Conservation (phyloP, 2,888 invertebrate species). For the Pterostichus madidus region DNA sequence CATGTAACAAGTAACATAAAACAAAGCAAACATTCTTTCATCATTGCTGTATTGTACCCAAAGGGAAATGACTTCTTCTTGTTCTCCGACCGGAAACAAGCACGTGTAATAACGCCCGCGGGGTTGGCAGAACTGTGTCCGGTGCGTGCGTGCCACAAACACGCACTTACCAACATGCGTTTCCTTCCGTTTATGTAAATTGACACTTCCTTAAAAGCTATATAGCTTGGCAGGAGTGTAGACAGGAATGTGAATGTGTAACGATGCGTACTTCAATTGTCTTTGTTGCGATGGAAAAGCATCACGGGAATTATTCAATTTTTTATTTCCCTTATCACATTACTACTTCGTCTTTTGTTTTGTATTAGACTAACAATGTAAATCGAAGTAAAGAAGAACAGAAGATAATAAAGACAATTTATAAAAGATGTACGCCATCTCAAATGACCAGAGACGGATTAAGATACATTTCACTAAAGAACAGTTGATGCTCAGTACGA, state of each 20-base stretch:
- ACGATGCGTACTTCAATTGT: slow-evolving; percentile 4
- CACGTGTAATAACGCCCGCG: slow-evolving; percentile 19
- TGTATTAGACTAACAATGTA: no score
- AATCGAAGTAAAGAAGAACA: no score
- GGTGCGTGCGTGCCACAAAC: slow-evolving; percentile 13
- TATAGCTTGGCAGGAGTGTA: slow-evolving; percentile 1
- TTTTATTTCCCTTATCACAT: neutral
- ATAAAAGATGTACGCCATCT: no score
- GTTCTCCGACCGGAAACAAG: slow-evolving; percentile 13
- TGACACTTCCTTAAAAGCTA: slow-evolving; percentile 43
- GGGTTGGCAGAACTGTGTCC: slow-evolving; percentile 15
- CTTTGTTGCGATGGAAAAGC: neutral
- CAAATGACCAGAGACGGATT: no score
- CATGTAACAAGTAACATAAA: no score
- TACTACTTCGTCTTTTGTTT: no score
- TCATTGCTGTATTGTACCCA: neutral
- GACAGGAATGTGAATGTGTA: slow-evolving; percentile 14
- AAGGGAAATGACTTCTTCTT: slow-evolving; percentile 6
- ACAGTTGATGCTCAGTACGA: no score
- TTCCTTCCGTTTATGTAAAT: slow-evolving; percentile 54
- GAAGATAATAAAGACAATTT: no score
- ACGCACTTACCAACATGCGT: slow-evolving; percentile 36
- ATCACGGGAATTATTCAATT: slow-evolving; percentile 14
- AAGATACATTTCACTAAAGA: no score
- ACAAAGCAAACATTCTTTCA: neutral